Evolutionary conservation across 2,888 invertebrate genomes (phyloP).

Genomic region (Campaea margaritaria): DNA sequence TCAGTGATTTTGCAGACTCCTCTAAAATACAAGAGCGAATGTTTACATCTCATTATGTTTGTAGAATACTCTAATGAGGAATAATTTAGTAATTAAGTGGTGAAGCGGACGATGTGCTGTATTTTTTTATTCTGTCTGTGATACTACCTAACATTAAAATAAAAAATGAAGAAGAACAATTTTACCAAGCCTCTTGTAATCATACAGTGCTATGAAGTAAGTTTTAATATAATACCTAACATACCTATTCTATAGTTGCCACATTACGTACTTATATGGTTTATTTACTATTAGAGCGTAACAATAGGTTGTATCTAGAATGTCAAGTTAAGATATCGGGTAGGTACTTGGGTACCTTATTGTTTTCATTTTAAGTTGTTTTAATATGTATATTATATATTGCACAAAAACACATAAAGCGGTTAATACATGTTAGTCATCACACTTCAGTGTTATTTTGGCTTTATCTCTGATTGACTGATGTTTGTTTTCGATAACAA

Average conservation of each 20-base stretch:
- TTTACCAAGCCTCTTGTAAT: slow-evolving; percentile 81
- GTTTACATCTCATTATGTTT: slow-evolving; percentile 32
- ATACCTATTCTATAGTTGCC: not conserved
- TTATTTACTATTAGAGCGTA: slow-evolving; percentile 56
- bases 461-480: slow-evolving; percentile 35
- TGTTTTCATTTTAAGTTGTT: slow-evolving; percentile 30
- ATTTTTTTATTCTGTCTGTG: slow-evolving; percentile 21
- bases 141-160: slow-evolving; percentile 14
- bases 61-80: slow-evolving; percentile 9
- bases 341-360: not conserved
- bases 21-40: slow-evolving; percentile 35
- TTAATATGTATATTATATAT: not conserved
- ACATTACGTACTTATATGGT: slow-evolving; percentile 6
- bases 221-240: slow-evolving; percentile 49
- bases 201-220: slow-evolving; percentile 87
- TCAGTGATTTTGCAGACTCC: slow-evolving; percentile 50
- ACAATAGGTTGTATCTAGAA: slow-evolving; percentile 24
- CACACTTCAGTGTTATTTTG: slow-evolving; percentile 21
- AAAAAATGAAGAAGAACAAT: slow-evolving; percentile 71
- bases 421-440: slow-evolving; percentile 25
- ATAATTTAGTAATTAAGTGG: slow-evolving; percentile 22
- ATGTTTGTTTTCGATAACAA: slow-evolving; percentile 41
- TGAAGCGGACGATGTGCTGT: slow-evolving; percentile 11
- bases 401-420: no score
- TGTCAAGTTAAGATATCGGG: no score